Evolutionary conservation across 2,113 vertebrate genomes (phyloP).

Genomic region (Symphodus melops): DNA sequence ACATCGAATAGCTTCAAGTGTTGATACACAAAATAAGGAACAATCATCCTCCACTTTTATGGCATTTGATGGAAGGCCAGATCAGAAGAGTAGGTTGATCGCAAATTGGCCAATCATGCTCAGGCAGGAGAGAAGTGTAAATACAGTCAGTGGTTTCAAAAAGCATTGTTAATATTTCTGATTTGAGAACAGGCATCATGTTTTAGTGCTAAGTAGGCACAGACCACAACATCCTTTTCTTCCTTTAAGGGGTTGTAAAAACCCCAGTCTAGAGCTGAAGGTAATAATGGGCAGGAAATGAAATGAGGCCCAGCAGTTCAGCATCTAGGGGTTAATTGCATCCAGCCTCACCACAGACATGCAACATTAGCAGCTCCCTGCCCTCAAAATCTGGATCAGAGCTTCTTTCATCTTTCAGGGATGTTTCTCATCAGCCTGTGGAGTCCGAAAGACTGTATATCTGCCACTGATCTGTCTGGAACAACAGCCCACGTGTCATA

Average conservation of each 20-base stretch:
- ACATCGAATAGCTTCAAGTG: too few species aligned
- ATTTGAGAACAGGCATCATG: slow-evolving; percentile 10
- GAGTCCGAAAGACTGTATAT: slow-evolving; percentile 32
- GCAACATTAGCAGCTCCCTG: slow-evolving; percentile 61
- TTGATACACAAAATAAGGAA: too few species aligned
- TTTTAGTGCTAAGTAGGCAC: background rate
- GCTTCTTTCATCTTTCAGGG: slow-evolving; percentile 66
- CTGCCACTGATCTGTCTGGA: slow-evolving; percentile 24
- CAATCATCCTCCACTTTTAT: too few species aligned
- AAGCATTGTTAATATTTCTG: background rate
- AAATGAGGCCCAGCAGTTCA: slow-evolving; percentile 58
- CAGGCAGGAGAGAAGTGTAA: too few species aligned
- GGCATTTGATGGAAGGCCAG: too few species aligned
- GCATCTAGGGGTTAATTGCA: slow-evolving; percentile 65
- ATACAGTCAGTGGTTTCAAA: background rate
- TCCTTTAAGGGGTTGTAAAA: slow-evolving; percentile 19
- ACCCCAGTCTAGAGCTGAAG: slow-evolving; percentile 20
- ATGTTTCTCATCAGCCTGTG: slow-evolving; percentile 65
- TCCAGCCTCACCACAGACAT: slow-evolving; percentile 62
- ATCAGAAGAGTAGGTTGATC: too few species aligned
- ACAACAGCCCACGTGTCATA: slow-evolving; percentile 18
- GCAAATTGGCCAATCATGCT: too few species aligned
- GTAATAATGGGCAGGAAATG: slow-evolving; percentile 59
- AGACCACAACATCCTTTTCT: slow-evolving; percentile 26
- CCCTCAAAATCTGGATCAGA: slow-evolving; percentile 48